Conservation (phyloP, 2,888 invertebrate genomes). For the Trisateles emortualis region DNA sequence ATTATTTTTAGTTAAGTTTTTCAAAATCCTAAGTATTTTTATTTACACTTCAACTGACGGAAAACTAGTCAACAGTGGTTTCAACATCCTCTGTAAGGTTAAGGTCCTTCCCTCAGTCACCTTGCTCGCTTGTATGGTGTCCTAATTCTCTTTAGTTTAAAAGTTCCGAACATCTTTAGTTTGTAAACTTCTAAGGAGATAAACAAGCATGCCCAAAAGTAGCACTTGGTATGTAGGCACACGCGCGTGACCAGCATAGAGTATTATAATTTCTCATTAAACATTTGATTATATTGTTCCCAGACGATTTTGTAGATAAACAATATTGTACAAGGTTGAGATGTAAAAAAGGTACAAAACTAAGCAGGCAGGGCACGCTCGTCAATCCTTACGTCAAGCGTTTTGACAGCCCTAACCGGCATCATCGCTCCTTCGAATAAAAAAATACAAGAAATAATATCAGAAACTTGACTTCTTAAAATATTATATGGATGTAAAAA, state of each 20-base stretch:
- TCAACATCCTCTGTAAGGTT: no score
- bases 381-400: constrained; percentile 83
- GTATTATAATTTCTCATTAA: constrained; percentile 36
- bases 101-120: no score
- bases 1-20: no score
- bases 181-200: no score
- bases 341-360: constrained; percentile 75
- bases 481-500: constrained; percentile 41
- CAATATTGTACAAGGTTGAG: constrained; percentile 75
- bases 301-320: constrained; percentile 61
- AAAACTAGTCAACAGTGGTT: no score
- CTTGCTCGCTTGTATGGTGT: no score
- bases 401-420: constrained; percentile 85
- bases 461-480: constrained; percentile 48
- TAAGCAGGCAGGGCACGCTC: constrained; percentile 70
- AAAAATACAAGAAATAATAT: constrained; percentile 66
- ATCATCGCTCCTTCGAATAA: constrained; percentile 69
- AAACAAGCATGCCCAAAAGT: no score
- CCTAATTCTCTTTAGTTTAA: no score
- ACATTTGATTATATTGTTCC: constrained; percentile 47
- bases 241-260: not conserved
- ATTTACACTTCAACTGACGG: no score
- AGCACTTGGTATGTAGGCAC: no score
- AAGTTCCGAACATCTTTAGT: no score
- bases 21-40: no score